Base-by-base conservation (phyloP, 2,888 invertebrate species). In the Aricia artaxerxes region DNA sequence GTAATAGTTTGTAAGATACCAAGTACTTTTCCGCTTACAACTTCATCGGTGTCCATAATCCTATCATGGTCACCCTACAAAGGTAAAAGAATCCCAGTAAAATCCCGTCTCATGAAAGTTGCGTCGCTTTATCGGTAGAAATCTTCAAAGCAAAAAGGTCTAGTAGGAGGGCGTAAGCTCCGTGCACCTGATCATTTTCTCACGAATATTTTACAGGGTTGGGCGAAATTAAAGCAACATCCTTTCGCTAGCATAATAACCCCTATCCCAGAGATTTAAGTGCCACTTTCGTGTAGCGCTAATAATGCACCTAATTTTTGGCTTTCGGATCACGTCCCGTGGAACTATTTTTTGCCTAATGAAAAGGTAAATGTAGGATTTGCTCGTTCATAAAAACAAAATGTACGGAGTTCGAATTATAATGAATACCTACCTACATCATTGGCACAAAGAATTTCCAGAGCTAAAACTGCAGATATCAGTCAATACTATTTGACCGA, bases 111-210 rank as follows among this genome's bases (percentile, higher is more conserved):
- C 86, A 83, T 84, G 83, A 86, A 90, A 89, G 85, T 88, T 86
- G 85, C 88, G 85, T 87, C 87, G 86, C 86, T 88, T 87, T 82
- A 82, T 79, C 84, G 81, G 84, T 81, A 81, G 83, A 85, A 87
- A 88, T 87, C 88, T 88, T 87, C 83, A 85, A 88, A 88, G 88
- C 83, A 84, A 86, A 89, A 89, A 88, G 87, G 82, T 82, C 80
- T 76, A 81, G 81, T 78, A 81, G 81, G 81, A 82, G 81, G 82
- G 82, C 79, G 80, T 81, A 80, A 80, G 81, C 82, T 80, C 80
- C 80, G 80, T 79, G 78, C 84, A 84, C 82, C 83, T 85, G 84
- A 79, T 83, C 79, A 83, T 80, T 81, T 83, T 85, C 84, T 73
- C 85, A 85, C 84, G 84, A 81, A 80, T 81, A 83, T 83, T 83